Evolutionary conservation across 2,888 invertebrate species (phyloP).

Genomic region (Ctenicera cuprea): DNA sequence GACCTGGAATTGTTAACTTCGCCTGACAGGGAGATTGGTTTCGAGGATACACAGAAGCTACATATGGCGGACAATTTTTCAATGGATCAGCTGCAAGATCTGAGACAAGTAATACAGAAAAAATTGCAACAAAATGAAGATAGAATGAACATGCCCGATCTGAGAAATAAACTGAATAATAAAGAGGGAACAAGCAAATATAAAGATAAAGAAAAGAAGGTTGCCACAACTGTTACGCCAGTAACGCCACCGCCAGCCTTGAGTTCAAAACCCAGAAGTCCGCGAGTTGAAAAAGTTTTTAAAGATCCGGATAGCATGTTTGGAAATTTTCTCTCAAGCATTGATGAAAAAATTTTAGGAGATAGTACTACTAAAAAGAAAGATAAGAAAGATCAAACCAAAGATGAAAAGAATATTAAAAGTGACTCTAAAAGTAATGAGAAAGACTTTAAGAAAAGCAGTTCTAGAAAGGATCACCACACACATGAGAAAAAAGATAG

Average conservation of each 20-base stretch:
- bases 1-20: constrained; percentile 63
- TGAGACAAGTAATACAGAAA: constrained; percentile 73
- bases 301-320: constrained; percentile 55
- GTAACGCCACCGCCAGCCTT: constrained; percentile 60
- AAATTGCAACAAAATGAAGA: constrained; percentile 71
- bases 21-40: constrained; percentile 12
- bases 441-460: constrained; percentile 9
- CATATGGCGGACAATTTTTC: background rate
- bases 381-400: constrained; percentile 35
- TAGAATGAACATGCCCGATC: constrained; percentile 31
- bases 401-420: constrained; percentile 19
- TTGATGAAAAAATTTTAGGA: constrained; percentile 61
- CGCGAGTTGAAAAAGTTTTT: constrained; percentile 37
- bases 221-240: background rate
- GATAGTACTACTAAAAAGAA: constrained; percentile 38
- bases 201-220: constrained; percentile 60
- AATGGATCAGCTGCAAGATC: constrained; percentile 69
- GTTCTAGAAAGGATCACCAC: background rate
- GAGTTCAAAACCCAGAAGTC: constrained; percentile 38
- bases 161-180: constrained; percentile 30
- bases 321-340: constrained; percentile 60
- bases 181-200: constrained; percentile 1
- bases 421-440: background rate
- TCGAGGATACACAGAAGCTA: background rate
- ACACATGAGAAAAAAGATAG: constrained; percentile 7